Evolutionary conservation across 2,797 vertebrate genomes (phyloP).

Genomic region (Acestrorhynchus altus): DNA sequence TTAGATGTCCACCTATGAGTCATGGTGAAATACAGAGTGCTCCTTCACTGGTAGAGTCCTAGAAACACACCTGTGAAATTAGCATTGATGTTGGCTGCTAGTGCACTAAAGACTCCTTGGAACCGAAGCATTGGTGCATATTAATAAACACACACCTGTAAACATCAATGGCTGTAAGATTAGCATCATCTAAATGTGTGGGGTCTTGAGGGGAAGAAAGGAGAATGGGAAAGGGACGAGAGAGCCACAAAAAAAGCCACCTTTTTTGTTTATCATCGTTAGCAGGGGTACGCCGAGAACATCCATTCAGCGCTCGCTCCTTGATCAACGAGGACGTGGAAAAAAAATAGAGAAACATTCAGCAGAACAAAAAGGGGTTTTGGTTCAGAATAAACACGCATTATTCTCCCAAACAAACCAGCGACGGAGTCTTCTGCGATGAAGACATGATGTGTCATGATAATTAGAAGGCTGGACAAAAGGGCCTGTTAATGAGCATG

Average conservation of each 20-base stretch:
- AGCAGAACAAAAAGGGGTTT: conserved; percentile 78
- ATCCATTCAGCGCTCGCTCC: conserved; percentile 72
- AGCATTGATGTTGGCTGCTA: conserved; percentile 39
- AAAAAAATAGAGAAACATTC: conserved; percentile 63
- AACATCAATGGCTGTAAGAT: conserved; percentile 38
- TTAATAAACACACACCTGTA: conserved; percentile 47
- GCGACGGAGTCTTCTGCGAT: conserved; percentile 91
- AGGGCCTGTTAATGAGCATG: conserved; percentile 89
- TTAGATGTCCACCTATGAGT: neutral
- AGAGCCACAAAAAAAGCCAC: conserved; percentile 55
- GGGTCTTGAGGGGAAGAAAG: conserved; percentile 34
- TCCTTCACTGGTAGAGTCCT: neutral
- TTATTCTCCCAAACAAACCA: conserved; percentile 81
- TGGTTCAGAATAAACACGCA: conserved; percentile 85
- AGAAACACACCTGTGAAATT: conserved; percentile 44
- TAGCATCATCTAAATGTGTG: conserved; percentile 39
- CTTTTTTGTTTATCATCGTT: conserved; percentile 84
- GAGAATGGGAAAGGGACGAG: conserved; percentile 32
- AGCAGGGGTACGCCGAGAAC: conserved; percentile 75
- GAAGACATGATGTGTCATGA: conserved; percentile 96
- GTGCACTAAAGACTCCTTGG: conserved; percentile 19
- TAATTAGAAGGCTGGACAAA: conserved; percentile 94
- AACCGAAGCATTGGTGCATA: conserved; percentile 10
- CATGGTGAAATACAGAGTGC: neutral
- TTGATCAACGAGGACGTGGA: conserved; percentile 83